Conservation (phyloP, 2,113 vertebrate species). For the Nothocercus julius region DNA sequence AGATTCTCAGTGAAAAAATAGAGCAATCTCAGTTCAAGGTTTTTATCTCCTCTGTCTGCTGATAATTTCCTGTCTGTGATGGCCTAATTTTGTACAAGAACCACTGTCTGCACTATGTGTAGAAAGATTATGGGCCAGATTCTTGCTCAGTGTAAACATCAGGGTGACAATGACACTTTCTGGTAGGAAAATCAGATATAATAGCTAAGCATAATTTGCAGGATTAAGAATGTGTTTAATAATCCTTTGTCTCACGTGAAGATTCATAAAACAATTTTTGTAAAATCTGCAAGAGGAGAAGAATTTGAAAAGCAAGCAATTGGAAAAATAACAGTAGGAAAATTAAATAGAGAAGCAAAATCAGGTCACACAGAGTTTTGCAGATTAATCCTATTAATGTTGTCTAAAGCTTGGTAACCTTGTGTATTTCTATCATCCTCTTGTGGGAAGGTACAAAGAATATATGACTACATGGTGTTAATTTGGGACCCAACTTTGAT, state of each 20-base stretch:
- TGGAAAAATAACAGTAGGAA: background rate
- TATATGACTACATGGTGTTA: background rate
- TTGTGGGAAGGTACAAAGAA: conserved; percentile 37
- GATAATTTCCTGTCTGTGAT: background rate
- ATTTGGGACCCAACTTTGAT: conserved; percentile 62
- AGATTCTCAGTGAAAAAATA: background rate
- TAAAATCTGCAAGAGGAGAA: background rate
- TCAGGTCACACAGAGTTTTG: background rate
- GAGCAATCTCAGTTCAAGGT: background rate
- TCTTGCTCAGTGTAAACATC: background rate
- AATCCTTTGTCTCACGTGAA: background rate
- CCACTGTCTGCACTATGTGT: background rate
- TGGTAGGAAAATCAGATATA: background rate
- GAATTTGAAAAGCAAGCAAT: background rate
- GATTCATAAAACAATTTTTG: background rate
- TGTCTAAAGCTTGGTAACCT: background rate
- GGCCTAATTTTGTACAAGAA: background rate
- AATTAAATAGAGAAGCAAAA: background rate
- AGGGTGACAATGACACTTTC: background rate
- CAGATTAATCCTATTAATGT: background rate
- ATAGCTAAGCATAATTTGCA: background rate
- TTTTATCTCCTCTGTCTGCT: conserved; percentile 1
- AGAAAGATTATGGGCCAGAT: background rate
- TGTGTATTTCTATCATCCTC: background rate
- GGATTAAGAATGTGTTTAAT: background rate